Evolutionary conservation across 2,113 vertebrate genomes (phyloP), one percentile per base, ranked within the genome.

Genomic region (Phyllostomus discolor): DNA sequence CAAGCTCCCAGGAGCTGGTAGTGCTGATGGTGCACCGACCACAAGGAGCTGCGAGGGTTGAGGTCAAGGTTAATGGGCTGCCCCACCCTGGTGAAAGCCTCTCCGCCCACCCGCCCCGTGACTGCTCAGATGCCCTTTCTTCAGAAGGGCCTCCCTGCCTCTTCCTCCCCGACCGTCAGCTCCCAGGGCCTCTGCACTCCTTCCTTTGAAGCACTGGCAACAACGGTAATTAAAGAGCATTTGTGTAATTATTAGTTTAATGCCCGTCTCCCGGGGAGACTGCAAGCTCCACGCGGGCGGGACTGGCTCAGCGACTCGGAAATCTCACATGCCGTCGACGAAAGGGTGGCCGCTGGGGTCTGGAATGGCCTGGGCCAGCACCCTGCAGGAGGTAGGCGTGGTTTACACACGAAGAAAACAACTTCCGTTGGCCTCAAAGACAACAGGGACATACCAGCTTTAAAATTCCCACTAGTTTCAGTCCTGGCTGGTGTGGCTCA

Each of bases 141-240:
- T 88, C 52, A 38, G 94, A 67, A 73, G 54, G 24, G 84, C 43
- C 48, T 86, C 76, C 82, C 73, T 76, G 35, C 72, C 26, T 33
- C 31, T 1, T 28, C 80, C 43, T 92, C 78, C 67, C 50, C 35
- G 86, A 73, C 84, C 67, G 83, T 48, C 50, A 69, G 52, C 84
- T 79, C 88, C 64, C 22, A 1, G 3, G 46, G 94, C 86, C 95
- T 95, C 96, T 93, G 94, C 82, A 96, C 92, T 92, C 94, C 54
- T 91, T 31, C 95, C 95, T 98, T 87, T 97, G 96, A 97, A 96
- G 96, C 86, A 33, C 76, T 83, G 76, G 19, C 91, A 96, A 95
- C 94, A 86, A 93, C 96, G 80, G 62, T 97, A 97, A 97, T 97
- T 96, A 97, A 98, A 97, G 94, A 94, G 86, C 57, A 94, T 96